A percentile compares a stretch with the other conserved stretches of the same genome.
These are phyloP conservation scores for Gryllus bimaculatus DNA, from an alignment of 1,140 invertebrate genomes.

Conservation along the genomic window DNA sequence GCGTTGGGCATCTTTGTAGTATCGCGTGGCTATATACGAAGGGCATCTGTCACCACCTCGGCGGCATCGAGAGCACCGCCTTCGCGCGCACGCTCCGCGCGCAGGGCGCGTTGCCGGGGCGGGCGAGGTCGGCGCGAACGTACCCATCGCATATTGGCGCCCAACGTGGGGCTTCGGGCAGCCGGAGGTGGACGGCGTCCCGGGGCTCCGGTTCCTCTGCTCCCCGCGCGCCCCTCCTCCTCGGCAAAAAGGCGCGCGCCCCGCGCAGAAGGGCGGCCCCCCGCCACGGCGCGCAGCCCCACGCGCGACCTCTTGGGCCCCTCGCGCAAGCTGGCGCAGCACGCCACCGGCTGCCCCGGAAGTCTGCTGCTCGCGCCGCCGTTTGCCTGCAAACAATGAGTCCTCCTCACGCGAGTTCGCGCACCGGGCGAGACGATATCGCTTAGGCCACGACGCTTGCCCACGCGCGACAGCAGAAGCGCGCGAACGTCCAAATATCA, in stretches of 20 bases:
- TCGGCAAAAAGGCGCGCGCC: constrained; percentile 49
- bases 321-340: constrained; percentile 55
- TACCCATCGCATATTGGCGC: constrained; percentile 96
- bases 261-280: constrained; percentile 54
- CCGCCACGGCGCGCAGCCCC: constrained; percentile 45
- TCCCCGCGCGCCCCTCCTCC: constrained; percentile 42
- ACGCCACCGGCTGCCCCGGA: constrained; percentile 68
- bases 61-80: constrained; percentile 61
- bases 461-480: too few species aligned
- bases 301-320: constrained; percentile 55
- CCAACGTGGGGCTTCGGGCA: constrained; percentile 86
- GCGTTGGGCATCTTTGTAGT: constrained; percentile 46
- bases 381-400: constrained; percentile 51
- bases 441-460: too few species aligned
- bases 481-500: too few species aligned
- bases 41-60: constrained; percentile 79
- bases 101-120: constrained; percentile 56
- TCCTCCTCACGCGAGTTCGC: not conserved
- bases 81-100: constrained; percentile 76
- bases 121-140: constrained; percentile 55
- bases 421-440: not conserved
- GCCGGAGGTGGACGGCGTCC: constrained; percentile 87
- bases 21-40: constrained; percentile 79
- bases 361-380: constrained; percentile 57
- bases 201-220: constrained; percentile 51